Conservation (phyloP, 2,888 invertebrate genomes). For the Steinernema carpocapsae region DNA sequence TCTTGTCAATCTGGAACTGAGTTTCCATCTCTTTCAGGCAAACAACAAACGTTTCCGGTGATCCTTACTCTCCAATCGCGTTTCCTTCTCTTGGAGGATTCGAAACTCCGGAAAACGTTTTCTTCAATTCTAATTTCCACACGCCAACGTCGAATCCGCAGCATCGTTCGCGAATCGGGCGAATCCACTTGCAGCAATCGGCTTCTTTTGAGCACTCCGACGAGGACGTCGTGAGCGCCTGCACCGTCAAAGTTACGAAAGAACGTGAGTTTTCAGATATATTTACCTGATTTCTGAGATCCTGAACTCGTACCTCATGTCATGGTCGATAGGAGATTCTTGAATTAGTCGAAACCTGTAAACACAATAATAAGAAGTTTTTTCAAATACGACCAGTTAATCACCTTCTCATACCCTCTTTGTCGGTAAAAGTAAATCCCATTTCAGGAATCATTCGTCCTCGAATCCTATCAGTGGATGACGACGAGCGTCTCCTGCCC, state of each 20-base stretch:
- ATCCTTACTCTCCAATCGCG: background rate
- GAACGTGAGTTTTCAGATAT: background rate
- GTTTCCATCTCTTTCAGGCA: constrained; percentile 10
- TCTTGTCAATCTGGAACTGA: background rate
- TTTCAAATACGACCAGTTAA: too few relatives aligned
- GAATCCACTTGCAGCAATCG: constrained; percentile 2
- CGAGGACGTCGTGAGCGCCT: background rate
- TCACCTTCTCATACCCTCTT: too few relatives aligned
- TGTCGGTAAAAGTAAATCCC: background rate
- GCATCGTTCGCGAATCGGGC: background rate
- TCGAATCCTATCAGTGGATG: background rate
- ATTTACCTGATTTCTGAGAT: too few relatives aligned
- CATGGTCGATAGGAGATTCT: too few relatives aligned
- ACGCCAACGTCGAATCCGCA: background rate
- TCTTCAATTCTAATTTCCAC: background rate
- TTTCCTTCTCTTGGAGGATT: background rate
- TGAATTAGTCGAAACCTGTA: background rate
- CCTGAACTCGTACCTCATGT: too few relatives aligned
- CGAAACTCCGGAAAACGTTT: constrained; percentile 2
- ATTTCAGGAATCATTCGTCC: constrained; percentile 21
- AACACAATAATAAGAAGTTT: too few relatives aligned
- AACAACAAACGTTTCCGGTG: constrained; percentile 20
- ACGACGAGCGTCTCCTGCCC: background rate
- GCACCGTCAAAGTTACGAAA: background rate
- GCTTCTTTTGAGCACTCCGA: background rate